Evolutionary conservation across 2,113 vertebrate species (phyloP).

Genomic region (Lipotes vexillifer): DNA sequence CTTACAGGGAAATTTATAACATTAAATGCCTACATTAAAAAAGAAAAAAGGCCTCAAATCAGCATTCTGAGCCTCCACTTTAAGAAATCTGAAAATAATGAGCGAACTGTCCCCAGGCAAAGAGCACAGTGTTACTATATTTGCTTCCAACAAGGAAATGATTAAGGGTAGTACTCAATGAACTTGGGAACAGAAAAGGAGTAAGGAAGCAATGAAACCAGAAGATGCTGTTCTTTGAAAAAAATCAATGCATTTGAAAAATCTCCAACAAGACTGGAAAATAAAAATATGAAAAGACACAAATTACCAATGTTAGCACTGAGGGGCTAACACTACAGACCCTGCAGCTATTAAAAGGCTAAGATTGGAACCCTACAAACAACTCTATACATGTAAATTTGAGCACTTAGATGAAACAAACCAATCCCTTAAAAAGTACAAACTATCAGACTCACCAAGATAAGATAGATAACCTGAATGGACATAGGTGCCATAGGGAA

Average conservation of each 20-base stretch:
- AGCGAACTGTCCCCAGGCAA: neutral
- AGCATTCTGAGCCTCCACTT: neutral
- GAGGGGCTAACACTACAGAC: neutral
- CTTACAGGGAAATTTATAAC: neutral
- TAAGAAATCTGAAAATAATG: neutral
- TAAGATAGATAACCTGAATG: neutral
- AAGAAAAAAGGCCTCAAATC: neutral
- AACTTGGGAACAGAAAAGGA: neutral
- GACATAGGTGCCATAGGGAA: neutral
- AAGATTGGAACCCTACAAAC: neutral
- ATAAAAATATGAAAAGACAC: neutral
- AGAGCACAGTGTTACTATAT: neutral
- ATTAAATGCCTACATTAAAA: neutral
- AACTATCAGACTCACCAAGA: neutral
- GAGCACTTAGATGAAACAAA: neutral
- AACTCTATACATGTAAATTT: neutral
- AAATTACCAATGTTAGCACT: neutral
- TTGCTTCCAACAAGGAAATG: neutral
- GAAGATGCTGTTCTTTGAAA: neutral
- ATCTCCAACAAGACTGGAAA: neutral
- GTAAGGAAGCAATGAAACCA: neutral
- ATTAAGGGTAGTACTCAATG: neutral
- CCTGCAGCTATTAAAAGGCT: neutral
- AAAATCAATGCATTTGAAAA: neutral
- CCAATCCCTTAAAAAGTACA: neutral